These are phyloP conservation scores for honey bee (Apis mellifera) DNA, from an alignment of 1,140 invertebrate genomes.

Conservation along the genomic window Amel_HAv3.1 CM009945.2:3145001-3145500, in stretches of 20 bases:
- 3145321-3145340: conserved; percentile 38
- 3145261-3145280: conserved; percentile 54
- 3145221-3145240: conserved; percentile 47
- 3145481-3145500: too few relatives aligned
- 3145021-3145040: too few relatives aligned
- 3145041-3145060: too few relatives aligned
- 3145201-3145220: conserved; percentile 55
- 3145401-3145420: conserved; percentile 23
- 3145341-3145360: conserved; percentile 59
- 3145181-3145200: conserved; percentile 55
- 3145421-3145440: conserved; percentile 15
- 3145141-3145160: not conserved
- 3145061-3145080: not conserved
- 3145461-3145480: conserved; percentile 35
- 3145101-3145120: not conserved
- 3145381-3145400: conserved; percentile 51
- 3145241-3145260: conserved; percentile 47
- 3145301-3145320: not conserved
- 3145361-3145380: conserved; percentile 46
- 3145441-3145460: conserved; percentile 21
- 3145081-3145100: not conserved
- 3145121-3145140: not conserved
- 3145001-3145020: too few relatives aligned
- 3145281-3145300: conserved; percentile 18
- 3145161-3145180: conserved; percentile 34